Evolutionary conservation across 2,113 vertebrate genomes (phyloP), one percentile per base, ranked within the genome.

Genomic region (Bujurquina vittata): DNA sequence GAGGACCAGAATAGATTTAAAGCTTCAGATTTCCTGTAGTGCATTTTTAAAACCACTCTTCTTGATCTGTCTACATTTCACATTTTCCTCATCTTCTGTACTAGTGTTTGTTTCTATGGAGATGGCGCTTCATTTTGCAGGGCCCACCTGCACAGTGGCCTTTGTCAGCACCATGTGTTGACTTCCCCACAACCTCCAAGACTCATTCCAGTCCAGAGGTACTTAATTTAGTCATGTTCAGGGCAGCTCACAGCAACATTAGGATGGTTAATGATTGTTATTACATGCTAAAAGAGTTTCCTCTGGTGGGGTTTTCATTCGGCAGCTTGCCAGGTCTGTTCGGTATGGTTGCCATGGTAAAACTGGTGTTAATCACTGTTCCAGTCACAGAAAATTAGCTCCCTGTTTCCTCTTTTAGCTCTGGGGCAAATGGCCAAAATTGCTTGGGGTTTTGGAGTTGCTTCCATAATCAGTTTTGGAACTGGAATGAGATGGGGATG

Each of bases 281-380:
- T 92, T 91, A 86, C 88, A 78, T 77, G 88, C 84, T 86, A 84
- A 87, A 87, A 88, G 76, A 80, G 73, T 84, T 89, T 81, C 61
- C 85, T 88, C 79, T 83, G 58, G 46, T 84, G 83, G 83, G 75
- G 57, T 37, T 75, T 89, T 80, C 78, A 61, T 80, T 88, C 33
- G 29, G 88, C 87, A 90, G 87, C 81, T 88, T 49, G 56, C 84
- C 90, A 84, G 82, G 73, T 67, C 83, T 81, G 31, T 84, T 86
- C 33, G 43, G 61, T 84, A 72, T 90, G 89, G 93, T 94, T 91
- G 79, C 88, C 92, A 93, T 94, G 90, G 91, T 69, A 80, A 91
- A 92, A 87, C 14, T 33, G 1, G 29, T 81, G 80, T 90, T 91
- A 85, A 85, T 93, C 89, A 85, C 88, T 58, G 81, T 78, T 91